Evolutionary conservation across 2,888 invertebrate genomes (phyloP).

Genomic region (Ametastegia equiseti): DNA sequence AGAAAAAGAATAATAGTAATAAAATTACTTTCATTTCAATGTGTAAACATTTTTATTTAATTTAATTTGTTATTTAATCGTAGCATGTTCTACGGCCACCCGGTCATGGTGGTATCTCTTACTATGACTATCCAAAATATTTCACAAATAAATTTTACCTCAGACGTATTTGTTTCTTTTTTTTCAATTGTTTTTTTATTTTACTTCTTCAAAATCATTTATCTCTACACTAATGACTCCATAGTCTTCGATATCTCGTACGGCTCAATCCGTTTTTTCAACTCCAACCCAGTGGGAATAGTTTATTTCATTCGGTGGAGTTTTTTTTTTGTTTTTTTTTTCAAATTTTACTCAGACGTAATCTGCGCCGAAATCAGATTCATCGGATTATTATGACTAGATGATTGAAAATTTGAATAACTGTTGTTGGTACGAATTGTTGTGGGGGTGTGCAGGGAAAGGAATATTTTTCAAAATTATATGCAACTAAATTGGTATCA

Average conservation of each 20-base stretch:
- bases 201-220: too few species aligned
- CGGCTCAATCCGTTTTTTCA: neutral
- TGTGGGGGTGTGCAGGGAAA: slow-evolving; percentile 46
- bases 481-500: slow-evolving; percentile 34
- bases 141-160: slow-evolving; percentile 36
- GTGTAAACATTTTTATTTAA: slow-evolving; percentile 29
- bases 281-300: neutral
- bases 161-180: slow-evolving; percentile 37
- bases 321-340: neutral
- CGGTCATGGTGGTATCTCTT: slow-evolving; percentile 45
- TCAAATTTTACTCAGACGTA: neutral
- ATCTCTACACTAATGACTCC: neutral
- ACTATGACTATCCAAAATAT: slow-evolving; percentile 30
- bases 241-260: neutral
- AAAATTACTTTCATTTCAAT: slow-evolving; percentile 8
- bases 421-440: slow-evolving; percentile 38
- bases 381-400: neutral
- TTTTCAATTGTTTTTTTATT: neutral
- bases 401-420: neutral
- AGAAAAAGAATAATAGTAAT: too few species aligned
- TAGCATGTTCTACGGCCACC: slow-evolving; percentile 47
- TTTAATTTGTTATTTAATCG: slow-evolving; percentile 43
- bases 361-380: neutral
- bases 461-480: slow-evolving; percentile 22
- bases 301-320: neutral